These are phyloP conservation scores for Poecile atricapillus DNA, from an alignment of 2,113 vertebrate species.

Conservation along the genomic window DNA sequence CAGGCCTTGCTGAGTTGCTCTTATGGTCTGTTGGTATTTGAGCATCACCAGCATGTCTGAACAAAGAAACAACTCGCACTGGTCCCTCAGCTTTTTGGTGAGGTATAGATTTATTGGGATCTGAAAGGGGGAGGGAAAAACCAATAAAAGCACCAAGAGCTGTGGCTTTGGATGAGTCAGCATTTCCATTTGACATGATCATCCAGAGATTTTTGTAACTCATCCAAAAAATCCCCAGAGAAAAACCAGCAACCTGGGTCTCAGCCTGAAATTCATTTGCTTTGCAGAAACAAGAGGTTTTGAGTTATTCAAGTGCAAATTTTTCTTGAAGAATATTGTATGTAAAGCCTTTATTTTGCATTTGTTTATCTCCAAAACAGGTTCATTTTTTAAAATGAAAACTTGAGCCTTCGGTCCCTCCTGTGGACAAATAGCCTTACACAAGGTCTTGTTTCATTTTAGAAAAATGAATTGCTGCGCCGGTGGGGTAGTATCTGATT, in stretches of 20 bases:
- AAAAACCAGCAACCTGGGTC: background rate
- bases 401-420: conserved; percentile 52
- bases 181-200: conserved; percentile 45
- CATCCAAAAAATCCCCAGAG: background rate
- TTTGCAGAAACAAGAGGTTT: conserved; percentile 55
- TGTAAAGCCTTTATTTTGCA: conserved; percentile 66
- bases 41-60: background rate
- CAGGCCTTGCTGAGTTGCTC: conserved; percentile 1
- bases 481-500: conserved; percentile 75
- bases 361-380: conserved; percentile 71
- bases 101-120: conserved; percentile 1
- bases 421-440: conserved; percentile 54
- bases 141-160: background rate
- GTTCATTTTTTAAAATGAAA: conserved; percentile 67
- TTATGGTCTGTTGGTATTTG: background rate
- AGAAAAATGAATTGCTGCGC: conserved; percentile 73
- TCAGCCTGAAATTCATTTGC: conserved; percentile 52
- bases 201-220: conserved; percentile 30
- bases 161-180: conserved; percentile 33
- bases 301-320: conserved; percentile 71
- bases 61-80: conserved; percentile 10
- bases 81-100: conserved; percentile 39
- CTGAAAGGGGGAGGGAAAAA: background rate
- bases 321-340: conserved; percentile 62
- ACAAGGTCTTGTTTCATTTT: conserved; percentile 67